Percentiles rank a stretch among this genome's conserved stretches.
phyloP scores from a whole-genome alignment of 2,113 vertebrate genomes.

The Kobus ellipsiprymnus region DNA sequence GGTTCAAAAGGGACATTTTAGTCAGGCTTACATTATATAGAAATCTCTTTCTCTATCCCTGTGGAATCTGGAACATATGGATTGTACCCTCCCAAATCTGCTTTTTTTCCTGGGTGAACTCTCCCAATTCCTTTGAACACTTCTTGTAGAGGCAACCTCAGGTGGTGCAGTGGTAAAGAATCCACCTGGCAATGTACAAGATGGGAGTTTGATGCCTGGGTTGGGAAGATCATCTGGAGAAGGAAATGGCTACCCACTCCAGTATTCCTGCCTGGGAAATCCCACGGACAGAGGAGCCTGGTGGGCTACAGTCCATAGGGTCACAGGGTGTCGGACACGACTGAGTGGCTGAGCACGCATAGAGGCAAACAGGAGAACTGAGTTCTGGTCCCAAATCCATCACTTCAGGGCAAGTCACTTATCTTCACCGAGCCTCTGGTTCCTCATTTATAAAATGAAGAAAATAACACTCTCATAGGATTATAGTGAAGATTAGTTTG shows the following conservation, averaged over 20 bases:
- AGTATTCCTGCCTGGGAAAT: not conserved
- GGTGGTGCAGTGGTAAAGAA: not conserved
- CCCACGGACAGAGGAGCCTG: not conserved
- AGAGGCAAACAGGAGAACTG: not conserved
- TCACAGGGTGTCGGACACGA: not conserved
- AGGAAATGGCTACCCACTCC: not conserved
- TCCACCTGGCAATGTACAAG: not conserved
- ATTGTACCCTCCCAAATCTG: not conserved
- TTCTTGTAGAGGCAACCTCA: not conserved
- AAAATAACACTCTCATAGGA: not conserved
- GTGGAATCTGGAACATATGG: not conserved
- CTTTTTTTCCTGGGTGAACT: not conserved
- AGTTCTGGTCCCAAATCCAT: slow-evolving; percentile 25
- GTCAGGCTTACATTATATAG: not conserved
- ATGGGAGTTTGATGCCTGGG: not conserved
- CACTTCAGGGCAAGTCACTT: not conserved
- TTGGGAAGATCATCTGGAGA: not conserved
- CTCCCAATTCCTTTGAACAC: not conserved
- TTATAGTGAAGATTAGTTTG: not conserved
- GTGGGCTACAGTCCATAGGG: not conserved
- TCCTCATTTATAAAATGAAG: slow-evolving; percentile 5
- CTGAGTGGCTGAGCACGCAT: not conserved
- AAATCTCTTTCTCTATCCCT: not conserved
- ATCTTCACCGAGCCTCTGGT: not conserved
- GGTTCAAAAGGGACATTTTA: slow-evolving; percentile 9